Conservation (phyloP, 1,140 invertebrate genomes). For the Plodia interpunctella region DNA sequence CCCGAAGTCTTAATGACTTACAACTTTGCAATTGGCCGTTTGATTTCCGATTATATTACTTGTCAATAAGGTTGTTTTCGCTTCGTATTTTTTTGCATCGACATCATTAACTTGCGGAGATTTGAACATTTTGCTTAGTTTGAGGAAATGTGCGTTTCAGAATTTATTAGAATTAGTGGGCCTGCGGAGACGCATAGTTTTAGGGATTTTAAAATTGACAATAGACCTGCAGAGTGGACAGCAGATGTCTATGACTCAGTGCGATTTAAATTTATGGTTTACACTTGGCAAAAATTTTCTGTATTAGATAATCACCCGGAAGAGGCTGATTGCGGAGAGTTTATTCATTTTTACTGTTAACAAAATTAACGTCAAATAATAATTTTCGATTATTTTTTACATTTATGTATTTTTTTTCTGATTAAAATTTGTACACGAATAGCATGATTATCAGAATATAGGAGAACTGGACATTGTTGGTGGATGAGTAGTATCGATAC, state of each 20-base stretch:
- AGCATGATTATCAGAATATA: too few relatives aligned
- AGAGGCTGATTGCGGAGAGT: too few relatives aligned
- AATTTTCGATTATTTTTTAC: too few relatives aligned
- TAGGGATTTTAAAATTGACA: slow-evolving; percentile 49
- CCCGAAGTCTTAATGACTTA: slow-evolving; percentile 64
- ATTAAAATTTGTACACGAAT: too few relatives aligned
- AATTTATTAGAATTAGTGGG: slow-evolving; percentile 66
- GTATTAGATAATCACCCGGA: too few relatives aligned
- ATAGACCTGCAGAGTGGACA: slow-evolving; percentile 34
- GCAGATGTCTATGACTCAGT: slow-evolving; percentile 36
- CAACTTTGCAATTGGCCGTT: slow-evolving; percentile 35
- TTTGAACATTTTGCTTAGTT: slow-evolving; percentile 61
- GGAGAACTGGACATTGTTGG: too few relatives aligned
- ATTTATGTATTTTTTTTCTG: too few relatives aligned
- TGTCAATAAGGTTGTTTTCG: slow-evolving; percentile 30
- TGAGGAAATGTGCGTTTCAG: slow-evolving; percentile 63
- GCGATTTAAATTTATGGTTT: slow-evolving; percentile 30
- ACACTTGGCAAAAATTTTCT: slow-evolving; percentile 1
- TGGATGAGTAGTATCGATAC: too few relatives aligned
- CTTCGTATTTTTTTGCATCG: slow-evolving; percentile 9
- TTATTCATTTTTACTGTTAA: too few relatives aligned
- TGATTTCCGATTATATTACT: slow-evolving; percentile 31
- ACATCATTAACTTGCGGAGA: slow-evolving; percentile 25
- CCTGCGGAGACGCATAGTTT: slow-evolving; percentile 45
- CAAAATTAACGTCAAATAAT: too few relatives aligned